Percentiles rank a stretch among this genome's conserved stretches.
phyloP scores from a whole-genome alignment of 2,797 vertebrate species.

The Rhabdophis nuchalis region DNA sequence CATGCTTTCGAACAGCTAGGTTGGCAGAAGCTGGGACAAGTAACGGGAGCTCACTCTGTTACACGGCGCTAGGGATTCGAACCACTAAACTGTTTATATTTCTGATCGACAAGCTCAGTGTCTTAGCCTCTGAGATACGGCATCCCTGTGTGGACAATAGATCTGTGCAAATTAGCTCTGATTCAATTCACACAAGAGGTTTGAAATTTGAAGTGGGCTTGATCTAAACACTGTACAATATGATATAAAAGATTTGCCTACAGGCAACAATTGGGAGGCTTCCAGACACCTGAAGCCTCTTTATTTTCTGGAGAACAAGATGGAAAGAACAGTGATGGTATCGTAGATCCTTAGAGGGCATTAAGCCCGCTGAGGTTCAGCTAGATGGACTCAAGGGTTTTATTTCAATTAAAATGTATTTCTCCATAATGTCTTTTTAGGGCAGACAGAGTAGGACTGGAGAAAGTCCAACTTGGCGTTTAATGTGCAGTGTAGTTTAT shows the following conservation, averaged over 20 bases:
- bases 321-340: neutral
- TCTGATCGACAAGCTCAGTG: too few relatives aligned
- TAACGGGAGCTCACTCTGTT: too few relatives aligned
- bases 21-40: too few relatives aligned
- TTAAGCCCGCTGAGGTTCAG: neutral
- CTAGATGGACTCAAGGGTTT: neutral
- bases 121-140: too few relatives aligned
- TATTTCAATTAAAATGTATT: neutral
- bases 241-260: neutral
- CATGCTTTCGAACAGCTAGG: too few relatives aligned
- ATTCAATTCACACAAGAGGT: neutral
- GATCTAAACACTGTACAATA: neutral
- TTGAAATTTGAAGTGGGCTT: neutral
- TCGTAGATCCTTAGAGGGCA: neutral
- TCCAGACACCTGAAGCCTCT: neutral
- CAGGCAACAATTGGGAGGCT: neutral
- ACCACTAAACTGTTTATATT: too few relatives aligned
- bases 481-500: neutral
- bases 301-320: neutral
- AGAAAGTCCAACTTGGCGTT: neutral
- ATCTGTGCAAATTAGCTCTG: neutral
- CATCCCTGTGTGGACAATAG: neutral
- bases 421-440: neutral
- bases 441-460: neutral
- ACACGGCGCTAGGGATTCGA: too few relatives aligned